Percentiles rank a stretch among this genome's conserved stretches.
Conservation (phyloP, 92 coral and sea anemone genomes). For the Epizoanthus scotinus region DNA sequence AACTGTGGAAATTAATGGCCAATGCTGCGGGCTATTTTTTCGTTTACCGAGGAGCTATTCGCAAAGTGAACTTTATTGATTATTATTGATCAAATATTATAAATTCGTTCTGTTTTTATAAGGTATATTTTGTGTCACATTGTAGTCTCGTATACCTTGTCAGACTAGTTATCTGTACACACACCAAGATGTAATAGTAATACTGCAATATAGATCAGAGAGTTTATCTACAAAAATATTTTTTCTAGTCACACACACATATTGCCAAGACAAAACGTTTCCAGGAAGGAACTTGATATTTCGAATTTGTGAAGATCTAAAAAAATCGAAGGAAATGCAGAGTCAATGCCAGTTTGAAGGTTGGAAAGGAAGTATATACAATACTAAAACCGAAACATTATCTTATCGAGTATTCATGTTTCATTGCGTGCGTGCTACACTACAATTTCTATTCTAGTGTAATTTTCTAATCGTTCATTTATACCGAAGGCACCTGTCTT, state of each 20-base stretch:
- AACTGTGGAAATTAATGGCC: neutral
- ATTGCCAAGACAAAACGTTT: too few species aligned
- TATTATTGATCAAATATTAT: neutral
- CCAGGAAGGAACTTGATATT: too few species aligned
- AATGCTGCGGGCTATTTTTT: too few species aligned
- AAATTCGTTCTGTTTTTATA: neutral
- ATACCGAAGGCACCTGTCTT: constrained; percentile 16
- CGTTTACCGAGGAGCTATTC: neutral
- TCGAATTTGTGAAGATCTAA: too few species aligned
- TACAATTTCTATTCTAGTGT: constrained; percentile 2
- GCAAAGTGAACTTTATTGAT: neutral
- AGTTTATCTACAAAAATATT: too few species aligned
- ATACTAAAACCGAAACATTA: neutral
- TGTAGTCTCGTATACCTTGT: neutral
- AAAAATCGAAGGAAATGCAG: too few species aligned
- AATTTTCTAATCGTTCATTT: neutral
- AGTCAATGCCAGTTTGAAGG: too few species aligned
- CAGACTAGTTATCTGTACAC: neutral
- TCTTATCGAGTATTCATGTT: neutral
- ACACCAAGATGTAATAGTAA: neutral
- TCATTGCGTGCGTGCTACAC: neutral
- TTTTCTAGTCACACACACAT: too few species aligned
- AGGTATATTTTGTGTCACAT: too few species aligned
- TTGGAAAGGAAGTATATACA: neutral
- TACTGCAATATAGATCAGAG: too few species aligned